Base-by-base conservation (phyloP, 2,888 invertebrate species). In the Drosophila picticornis region DNA sequence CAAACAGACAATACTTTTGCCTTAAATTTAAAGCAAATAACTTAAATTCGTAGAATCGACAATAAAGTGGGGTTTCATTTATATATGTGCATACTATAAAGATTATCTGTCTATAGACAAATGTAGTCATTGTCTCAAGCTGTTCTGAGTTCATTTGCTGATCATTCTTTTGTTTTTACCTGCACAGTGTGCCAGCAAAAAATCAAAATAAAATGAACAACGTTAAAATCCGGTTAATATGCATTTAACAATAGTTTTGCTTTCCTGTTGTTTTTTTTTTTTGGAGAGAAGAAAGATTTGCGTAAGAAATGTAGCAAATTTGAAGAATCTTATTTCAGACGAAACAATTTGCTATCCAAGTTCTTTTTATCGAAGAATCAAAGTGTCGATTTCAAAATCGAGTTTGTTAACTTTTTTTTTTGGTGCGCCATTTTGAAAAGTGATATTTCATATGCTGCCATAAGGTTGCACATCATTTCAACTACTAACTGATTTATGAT, bases 1-100 rank as follows among this genome's bases (percentile, higher is more conserved):
- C 38, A 38, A 56, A 56, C 64, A 74, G 64, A 71, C 70, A 72
- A 68, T 52, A 68, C 48, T 62, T 72, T 27, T 80, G 82, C 81
- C 61, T 88, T 82, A 72, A 83, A 83, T 74, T 75, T 74, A 77
- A 84, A 76, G 75, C 75, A 89, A 82, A 81, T 87, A 87, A 85
- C 83, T 78, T 43, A 70, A 65, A 69, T 60, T 72, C 64, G 40
- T 48, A 40, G 55, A 68, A 68, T 22, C 16, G 46, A 19, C 60
- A 46, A 36, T 68, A 71, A 72, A 63, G 22, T 16, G 7, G 13
- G 16, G 11, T 7, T 29, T n/a, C 11, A 51, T 31, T n/a, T 51
- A n/a, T 51, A 51, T 16, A 67, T 77, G 73, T 38, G 38, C 50
- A 71, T 38, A 43, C 38, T 36, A 52, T 46, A 68, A 34, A 72